Base-by-base conservation (phyloP, 2,113 vertebrate genomes). In the Ovis canadensis region DNA sequence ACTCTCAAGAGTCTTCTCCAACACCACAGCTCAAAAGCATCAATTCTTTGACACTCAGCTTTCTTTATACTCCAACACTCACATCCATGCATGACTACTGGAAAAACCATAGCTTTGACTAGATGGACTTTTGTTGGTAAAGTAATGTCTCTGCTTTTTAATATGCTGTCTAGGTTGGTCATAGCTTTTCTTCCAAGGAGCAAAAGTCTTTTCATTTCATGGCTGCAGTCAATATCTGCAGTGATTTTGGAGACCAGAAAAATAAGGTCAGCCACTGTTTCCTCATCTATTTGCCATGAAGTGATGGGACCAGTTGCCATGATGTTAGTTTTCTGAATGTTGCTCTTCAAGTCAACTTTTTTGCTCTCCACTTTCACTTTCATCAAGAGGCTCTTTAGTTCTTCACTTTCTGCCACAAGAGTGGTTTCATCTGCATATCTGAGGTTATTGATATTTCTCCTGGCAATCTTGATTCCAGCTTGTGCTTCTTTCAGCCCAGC, bases 251-350 rank as follows among this genome's bases (percentile, higher is more conserved):
- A 67, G 8, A 5, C 64, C 64, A 21, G 9, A 11, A 67, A n/a
- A 67, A n/a, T 67, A 67, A 67, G 0, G 17, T 67, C 64, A 5
- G 17, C 1, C 64, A 67, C 64, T 36, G 33, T n/a, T 67, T 67
- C 33, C 64, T 19, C 64, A 67, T 67, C 64, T 67, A 36, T 21
- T 67, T 0, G 0, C 8, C 64, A 67, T 9, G 8, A 67, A 36
- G 33, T 67, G 17, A 21, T n/a, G 16, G 4, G 16, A n/a, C 64
- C 1, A 0, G 33, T 10, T 67, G 33, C 4, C 8, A 36, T 36
- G 64, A 67, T 67, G 4, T 36, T 36, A 5, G 17, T 11, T 67
- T 67, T 36, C 64, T 36, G 64, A 67, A 67, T 67, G 64, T 36
- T 67, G 17, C 5, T 2, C 1, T 36, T 67, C 36, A 67, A 67